Evolutionary conservation across 1,140 invertebrate species (phyloP).

Genomic region (Zelostemma sp.): DNA sequence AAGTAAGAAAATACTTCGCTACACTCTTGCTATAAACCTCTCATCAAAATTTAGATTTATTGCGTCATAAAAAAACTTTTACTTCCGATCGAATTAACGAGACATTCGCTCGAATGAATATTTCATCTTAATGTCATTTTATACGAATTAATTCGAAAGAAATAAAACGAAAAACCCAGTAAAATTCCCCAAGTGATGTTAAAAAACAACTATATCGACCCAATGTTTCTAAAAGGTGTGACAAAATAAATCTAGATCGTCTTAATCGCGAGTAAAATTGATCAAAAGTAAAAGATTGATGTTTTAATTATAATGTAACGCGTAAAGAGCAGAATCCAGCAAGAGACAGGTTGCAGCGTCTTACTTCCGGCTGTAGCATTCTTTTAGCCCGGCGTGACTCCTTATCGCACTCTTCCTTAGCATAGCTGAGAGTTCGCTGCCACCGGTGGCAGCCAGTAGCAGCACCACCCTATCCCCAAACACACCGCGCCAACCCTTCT

Average conservation of each 20-base stretch:
- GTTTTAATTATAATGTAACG: conserved; percentile 8
- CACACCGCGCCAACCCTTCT: conserved; percentile 16
- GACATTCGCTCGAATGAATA: too few species aligned
- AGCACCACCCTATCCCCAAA: conserved; percentile 24
- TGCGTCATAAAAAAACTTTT: not conserved
- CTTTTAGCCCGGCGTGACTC: conserved; percentile 6
- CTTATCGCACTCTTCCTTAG: conserved; percentile 28
- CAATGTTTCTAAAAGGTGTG: too few species aligned
- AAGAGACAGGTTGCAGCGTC: not conserved
- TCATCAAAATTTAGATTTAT: not conserved
- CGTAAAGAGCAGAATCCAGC: not conserved
- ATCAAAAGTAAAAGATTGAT: too few species aligned
- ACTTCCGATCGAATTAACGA: not conserved
- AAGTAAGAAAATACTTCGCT: not conserved
- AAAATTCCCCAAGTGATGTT: too few species aligned
- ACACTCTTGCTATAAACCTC: not conserved
- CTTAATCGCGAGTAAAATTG: too few species aligned
- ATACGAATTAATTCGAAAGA: too few species aligned
- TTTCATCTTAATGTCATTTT: too few species aligned
- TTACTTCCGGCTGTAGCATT: conserved; percentile 15
- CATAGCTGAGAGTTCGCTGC: conserved; percentile 17
- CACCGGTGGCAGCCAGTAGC: conserved; percentile 19
- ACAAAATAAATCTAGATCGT: too few species aligned
- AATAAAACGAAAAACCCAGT: too few species aligned
- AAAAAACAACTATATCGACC: too few species aligned